A percentile compares a stretch with the other conserved stretches of the same genome.
These are phyloP conservation scores for Solenopsis invicta DNA, from an alignment of 1,140 invertebrate genomes.

Conservation along the genomic window DNA sequence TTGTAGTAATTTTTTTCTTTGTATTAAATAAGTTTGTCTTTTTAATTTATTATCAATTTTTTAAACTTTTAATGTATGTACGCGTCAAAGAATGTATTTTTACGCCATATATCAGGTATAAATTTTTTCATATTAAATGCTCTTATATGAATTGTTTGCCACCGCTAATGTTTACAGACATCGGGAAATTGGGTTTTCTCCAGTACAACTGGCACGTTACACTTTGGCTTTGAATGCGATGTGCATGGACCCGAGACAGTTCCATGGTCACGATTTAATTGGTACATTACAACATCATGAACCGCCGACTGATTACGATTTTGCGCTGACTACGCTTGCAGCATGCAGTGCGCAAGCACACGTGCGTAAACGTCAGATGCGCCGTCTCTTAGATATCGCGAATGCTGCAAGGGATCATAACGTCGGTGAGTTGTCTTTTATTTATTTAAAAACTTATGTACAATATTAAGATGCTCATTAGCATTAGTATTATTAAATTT, in stretches of 20 bases:
- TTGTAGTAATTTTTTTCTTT: too few species aligned
- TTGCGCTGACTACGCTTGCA: conserved; percentile 90
- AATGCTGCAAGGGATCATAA: conserved; percentile 92
- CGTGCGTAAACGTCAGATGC: conserved; percentile 92
- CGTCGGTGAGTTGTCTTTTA: conserved; percentile 86
- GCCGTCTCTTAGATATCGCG: conserved; percentile 92
- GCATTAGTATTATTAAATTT: too few species aligned
- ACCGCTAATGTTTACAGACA: conserved; percentile 85
- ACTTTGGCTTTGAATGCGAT: conserved; percentile 92
- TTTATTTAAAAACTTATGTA: neutral
- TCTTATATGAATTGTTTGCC: conserved; percentile 1
- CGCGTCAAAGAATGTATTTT: too few species aligned
- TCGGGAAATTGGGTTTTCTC: conserved; percentile 91
- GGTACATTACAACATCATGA: conserved; percentile 91
- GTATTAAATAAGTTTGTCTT: too few species aligned
- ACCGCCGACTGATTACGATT: conserved; percentile 89
- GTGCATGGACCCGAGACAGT: conserved; percentile 93
- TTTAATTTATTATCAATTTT: too few species aligned
- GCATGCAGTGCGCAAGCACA: conserved; percentile 94
- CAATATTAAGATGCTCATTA: too few species aligned
- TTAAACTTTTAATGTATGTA: too few species aligned
- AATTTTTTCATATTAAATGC: neutral
- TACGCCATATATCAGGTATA: too few species aligned
- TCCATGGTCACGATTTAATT: conserved; percentile 93
- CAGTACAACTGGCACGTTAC: conserved; percentile 91